Percentiles rank a stretch among this genome's conserved stretches.
Evolutionary conservation across 2,797 vertebrate genomes (phyloP).

Genomic region (Tachyglossus aculeatus): DNA sequence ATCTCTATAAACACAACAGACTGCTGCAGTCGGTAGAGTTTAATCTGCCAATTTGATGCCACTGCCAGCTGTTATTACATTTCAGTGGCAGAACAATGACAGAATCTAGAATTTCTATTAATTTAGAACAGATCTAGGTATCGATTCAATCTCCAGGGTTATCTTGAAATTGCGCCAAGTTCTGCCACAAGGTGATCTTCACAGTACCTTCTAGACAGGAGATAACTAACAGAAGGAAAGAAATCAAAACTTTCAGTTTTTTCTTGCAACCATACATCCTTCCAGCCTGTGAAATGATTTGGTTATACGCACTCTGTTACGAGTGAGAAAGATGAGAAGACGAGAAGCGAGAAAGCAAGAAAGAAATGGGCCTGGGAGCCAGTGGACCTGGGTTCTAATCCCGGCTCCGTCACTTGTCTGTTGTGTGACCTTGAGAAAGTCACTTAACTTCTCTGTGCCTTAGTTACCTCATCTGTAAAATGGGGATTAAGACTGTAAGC

Average conservation of each 20-base stretch:
- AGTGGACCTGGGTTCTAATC: too few relatives aligned
- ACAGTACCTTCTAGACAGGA: neutral
- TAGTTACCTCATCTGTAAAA: too few relatives aligned
- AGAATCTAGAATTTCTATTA: constrained; percentile 18
- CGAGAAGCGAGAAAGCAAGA: neutral
- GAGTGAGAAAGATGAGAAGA: constrained; percentile 6
- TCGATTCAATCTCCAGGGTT: constrained; percentile 12
- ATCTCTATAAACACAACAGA: constrained; percentile 10
- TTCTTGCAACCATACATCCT: neutral
- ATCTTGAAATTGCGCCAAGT: constrained; percentile 6
- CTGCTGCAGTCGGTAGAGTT: constrained; percentile 38
- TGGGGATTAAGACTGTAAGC: too few relatives aligned
- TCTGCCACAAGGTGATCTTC: constrained; percentile 15
- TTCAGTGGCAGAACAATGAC: constrained; percentile 22
- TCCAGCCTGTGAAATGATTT: constrained; percentile 2
- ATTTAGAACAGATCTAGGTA: constrained; percentile 17
- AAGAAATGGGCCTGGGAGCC: neutral
- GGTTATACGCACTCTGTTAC: neutral
- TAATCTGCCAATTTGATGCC: constrained; percentile 27
- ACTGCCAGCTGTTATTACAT: constrained; percentile 10
- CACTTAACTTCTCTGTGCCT: neutral
- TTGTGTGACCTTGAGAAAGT: neutral
- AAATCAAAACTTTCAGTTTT: neutral
- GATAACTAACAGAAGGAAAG: constrained; percentile 9
- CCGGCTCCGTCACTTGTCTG: too few relatives aligned